Percentiles rank a stretch among this genome's conserved stretches.
These are phyloP conservation scores for Chymomyza costata DNA, from an alignment of 1,140 invertebrate species.

Conservation along the genomic window DNA sequence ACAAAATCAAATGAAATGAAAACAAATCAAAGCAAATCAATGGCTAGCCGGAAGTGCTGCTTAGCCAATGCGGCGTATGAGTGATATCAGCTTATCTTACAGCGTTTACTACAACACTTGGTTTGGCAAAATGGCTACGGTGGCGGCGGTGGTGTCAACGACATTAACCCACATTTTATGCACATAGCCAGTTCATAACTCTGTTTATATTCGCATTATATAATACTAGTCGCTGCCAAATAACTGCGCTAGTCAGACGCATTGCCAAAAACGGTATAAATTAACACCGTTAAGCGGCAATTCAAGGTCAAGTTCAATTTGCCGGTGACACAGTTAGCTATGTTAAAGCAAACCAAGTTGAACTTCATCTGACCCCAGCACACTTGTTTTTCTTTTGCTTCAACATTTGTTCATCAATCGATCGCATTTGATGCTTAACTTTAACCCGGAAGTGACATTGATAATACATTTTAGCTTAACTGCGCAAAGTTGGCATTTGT, in stretches of 20 bases:
- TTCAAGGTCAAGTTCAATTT: constrained; percentile 66
- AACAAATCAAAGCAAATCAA: constrained; percentile 7
- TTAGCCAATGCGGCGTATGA: constrained; percentile 43
- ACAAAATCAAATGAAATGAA: constrained; percentile 23
- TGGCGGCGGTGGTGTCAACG: constrained; percentile 1
- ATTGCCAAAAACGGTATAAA: background rate
- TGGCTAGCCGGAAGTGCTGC: constrained; percentile 31
- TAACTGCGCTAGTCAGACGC: background rate
- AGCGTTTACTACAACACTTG: background rate
- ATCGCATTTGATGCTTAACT: constrained; percentile 11
- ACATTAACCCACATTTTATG: constrained; percentile 7
- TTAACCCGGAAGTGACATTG: constrained; percentile 58
- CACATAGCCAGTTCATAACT: background rate
- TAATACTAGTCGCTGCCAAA: too few relatives aligned
- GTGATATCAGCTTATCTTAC: constrained; percentile 28
- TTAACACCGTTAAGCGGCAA: background rate
- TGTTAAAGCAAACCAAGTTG: constrained; percentile 9
- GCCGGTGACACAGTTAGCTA: constrained; percentile 62
- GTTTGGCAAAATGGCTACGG: background rate
- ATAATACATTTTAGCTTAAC: constrained; percentile 1
- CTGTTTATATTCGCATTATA: too few relatives aligned
- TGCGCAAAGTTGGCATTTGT: constrained; percentile 8
- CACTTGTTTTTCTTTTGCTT: constrained; percentile 8
- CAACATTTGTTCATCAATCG: constrained; percentile 15
- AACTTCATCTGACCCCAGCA: constrained; percentile 54